phyloP scores from a whole-genome alignment of 1,140 invertebrate genomes.

The Grapholita molesta region DNA sequence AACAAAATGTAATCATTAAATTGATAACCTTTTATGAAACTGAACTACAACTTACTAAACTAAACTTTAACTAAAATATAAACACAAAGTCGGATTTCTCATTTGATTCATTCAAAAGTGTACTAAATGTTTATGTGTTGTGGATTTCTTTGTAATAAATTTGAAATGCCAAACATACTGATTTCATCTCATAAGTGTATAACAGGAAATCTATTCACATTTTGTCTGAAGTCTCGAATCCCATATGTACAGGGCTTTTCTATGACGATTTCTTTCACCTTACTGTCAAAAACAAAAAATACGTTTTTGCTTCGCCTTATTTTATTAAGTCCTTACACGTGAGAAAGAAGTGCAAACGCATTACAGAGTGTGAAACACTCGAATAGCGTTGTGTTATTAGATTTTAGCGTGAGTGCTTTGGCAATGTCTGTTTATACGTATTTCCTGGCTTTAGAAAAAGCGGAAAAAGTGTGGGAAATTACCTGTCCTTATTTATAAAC shows the following conservation, averaged over 20 bases:
- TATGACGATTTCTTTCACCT: background rate
- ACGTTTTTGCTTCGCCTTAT: background rate
- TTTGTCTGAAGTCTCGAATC: background rate
- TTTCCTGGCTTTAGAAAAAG: background rate
- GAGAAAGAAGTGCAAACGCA: background rate
- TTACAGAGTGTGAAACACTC: background rate
- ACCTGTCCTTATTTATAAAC: background rate
- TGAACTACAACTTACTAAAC: no score
- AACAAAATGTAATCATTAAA: no score
- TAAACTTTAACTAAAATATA: no score
- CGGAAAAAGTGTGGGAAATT: background rate
- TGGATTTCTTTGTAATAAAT: no score
- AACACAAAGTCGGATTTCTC: no score
- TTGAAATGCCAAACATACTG: no score
- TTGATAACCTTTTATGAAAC: no score
- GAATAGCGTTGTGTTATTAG: background rate
- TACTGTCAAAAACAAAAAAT: background rate
- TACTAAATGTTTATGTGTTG: no score
- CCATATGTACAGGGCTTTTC: background rate
- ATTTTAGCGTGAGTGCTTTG: background rate
- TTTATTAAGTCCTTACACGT: slow-evolving; percentile 15
- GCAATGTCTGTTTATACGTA: background rate
- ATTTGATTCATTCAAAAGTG: no score
- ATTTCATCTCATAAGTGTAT: background rate
- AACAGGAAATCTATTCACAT: background rate